Evolutionary conservation across 2,888 invertebrate species (phyloP).

Genomic region (Pseudococcus longispinus): DNA sequence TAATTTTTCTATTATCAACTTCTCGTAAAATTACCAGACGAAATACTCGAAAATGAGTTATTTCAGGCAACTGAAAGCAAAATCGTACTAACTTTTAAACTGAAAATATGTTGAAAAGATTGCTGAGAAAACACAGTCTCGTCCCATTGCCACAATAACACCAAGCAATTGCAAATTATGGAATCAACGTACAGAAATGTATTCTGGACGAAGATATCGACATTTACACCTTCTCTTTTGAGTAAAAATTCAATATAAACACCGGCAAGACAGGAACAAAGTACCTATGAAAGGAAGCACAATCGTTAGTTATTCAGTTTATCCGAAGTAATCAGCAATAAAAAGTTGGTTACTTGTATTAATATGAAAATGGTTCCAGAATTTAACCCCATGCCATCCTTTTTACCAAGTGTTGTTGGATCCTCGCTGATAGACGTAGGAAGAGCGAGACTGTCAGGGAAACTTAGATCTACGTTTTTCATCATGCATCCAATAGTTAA

Average conservation of each 20-base stretch:
- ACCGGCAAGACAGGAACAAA: slow-evolving; percentile 90
- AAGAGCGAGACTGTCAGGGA: neutral
- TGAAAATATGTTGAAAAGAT: slow-evolving; percentile 51
- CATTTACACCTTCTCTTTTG: slow-evolving; percentile 75
- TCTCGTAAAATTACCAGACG: no score
- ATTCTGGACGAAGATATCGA: slow-evolving; percentile 91
- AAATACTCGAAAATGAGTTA: no score
- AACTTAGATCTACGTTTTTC: slow-evolving; percentile 70
- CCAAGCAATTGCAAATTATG: slow-evolving; percentile 84
- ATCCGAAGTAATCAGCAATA: no score
- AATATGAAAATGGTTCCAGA: slow-evolving; percentile 29
- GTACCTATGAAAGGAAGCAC: neutral
- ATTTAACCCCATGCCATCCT: slow-evolving; percentile 54
- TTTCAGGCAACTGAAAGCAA: neutral
- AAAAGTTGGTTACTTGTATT: slow-evolving; percentile 5
- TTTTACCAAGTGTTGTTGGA: neutral
- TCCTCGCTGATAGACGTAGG: neutral
- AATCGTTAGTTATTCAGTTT: neutral
- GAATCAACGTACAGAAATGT: slow-evolving; percentile 95
- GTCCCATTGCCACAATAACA: slow-evolving; percentile 65
- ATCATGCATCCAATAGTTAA: slow-evolving; percentile 89
- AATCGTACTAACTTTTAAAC: slow-evolving; percentile 58
- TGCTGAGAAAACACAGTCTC: slow-evolving; percentile 51
- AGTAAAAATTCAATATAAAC: slow-evolving; percentile 95
- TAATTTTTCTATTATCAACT: neutral